Evolutionary conservation across 2,888 invertebrate genomes (phyloP).

Genomic region (Agyllia agylla): DNA sequence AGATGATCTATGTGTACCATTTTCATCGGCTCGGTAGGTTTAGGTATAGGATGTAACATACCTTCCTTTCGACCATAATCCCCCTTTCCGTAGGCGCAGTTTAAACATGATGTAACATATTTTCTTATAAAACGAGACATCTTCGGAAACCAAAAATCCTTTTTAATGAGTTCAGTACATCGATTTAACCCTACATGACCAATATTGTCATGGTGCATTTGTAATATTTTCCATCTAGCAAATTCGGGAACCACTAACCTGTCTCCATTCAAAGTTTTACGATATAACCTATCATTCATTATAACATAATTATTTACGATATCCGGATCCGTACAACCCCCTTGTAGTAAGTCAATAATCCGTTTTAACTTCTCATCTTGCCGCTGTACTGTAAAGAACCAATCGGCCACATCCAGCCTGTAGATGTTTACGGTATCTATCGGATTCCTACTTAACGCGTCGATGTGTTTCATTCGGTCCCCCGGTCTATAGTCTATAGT

Average conservation of each 20-base stretch:
- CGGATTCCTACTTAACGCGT: conserved; percentile 52
- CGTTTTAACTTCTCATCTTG: conserved; percentile 20
- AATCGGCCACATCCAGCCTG: conserved; percentile 4
- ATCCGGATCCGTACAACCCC: conserved; percentile 7
- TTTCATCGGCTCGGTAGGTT: conserved; percentile 57
- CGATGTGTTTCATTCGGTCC: conserved; percentile 42
- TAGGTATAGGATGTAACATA: conserved; percentile 65
- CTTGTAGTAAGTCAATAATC: conserved; percentile 9
- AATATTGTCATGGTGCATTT: conserved; percentile 81
- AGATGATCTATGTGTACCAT: conserved; percentile 70
- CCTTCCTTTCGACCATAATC: conserved; percentile 63
- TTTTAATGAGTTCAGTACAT: conserved; percentile 73
- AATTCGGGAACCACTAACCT: conserved; percentile 78
- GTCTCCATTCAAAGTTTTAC: background rate
- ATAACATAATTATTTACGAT: conserved; percentile 35
- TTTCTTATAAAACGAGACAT: conserved; percentile 24
- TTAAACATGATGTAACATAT: conserved; percentile 76
- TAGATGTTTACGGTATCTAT: conserved; percentile 1
- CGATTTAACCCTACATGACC: conserved; percentile 79
- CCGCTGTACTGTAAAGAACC: conserved; percentile 36
- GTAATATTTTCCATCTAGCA: conserved; percentile 78
- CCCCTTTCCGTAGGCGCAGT: conserved; percentile 80
- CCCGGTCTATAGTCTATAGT: conserved; percentile 1
- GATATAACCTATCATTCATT: conserved; percentile 40
- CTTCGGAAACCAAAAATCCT: background rate